Base-by-base conservation (phyloP, 2,797 vertebrate genomes). In the Ctenochaetus hawaiiensis region DNA sequence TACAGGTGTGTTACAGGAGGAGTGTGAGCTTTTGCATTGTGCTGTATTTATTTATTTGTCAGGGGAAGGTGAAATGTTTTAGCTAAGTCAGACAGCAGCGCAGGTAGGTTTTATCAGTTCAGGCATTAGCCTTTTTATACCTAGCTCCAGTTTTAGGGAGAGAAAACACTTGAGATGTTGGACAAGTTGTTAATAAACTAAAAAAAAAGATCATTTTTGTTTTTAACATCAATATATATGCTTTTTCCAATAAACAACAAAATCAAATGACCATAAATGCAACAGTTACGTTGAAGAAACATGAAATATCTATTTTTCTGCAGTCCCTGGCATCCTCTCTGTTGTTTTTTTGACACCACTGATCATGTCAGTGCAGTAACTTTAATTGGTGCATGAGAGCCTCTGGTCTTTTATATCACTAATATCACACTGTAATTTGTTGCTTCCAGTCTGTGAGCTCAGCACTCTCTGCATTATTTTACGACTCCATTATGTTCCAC, bases 1-100 rank as follows among this genome's bases (percentile, higher is more conserved):
- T 63, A 54, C 53, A 68, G 47, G 44, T 30, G 53, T 61, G 72
- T 72, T 68, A 45, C 23, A 14, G 60, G 44, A 54, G 34, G 17
- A 30, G 63, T 17, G 72, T 74, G 53, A n/a, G 45, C 8, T 16
- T 62, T 22, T 23, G 23, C 7, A 8, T 43, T 45, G 48, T 58
- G 59, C 6, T 8, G n/a, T 37, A 34, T 65, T 23, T 5, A 18
- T 34, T 43, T 45, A 57, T 77, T 41, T 41, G 23, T 49, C 43
- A 17, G 47, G 22, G 22, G 8, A 53, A 53, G 52, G 6, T 34
- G 30, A 34, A 34, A 34, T 34, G 30, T 34, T 34, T 34, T 34
- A 34, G 22, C 8, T 8, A 56, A 26, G 56, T 61, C 47, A 18
- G 13, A 61, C 30, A 48, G 56, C 13, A 54, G 60, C 16, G 6